Evolutionary conservation across 2,888 invertebrate genomes (phyloP), one percentile per base, ranked within the genome.

Genomic region (Chesias legatella): DNA sequence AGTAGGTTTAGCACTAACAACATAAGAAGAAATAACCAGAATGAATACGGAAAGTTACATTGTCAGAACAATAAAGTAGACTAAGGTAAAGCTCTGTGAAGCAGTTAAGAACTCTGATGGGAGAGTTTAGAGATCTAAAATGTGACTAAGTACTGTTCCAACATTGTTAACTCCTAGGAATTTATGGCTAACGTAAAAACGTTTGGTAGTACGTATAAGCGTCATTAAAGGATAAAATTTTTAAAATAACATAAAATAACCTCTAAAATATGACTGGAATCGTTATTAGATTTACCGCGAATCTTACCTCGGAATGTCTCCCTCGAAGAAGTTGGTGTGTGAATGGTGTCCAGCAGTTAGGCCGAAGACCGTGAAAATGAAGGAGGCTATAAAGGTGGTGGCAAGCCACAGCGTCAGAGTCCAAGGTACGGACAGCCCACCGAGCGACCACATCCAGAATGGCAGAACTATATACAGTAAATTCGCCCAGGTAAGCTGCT

Each of bases 321-420:
- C 95, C 60, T 95, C 95, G 60, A 96, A 95, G 72, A 94, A 94
- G 42, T 94, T 92, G 21, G 91, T 90, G 0, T 95, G 94, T 59
- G 93, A 92, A 63, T 95, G 95, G 78, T 96, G 96, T 0, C 93
- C 95, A 1, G 94, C 95, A 49, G 92, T 94, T 24, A 95, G 56
- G 0, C 94, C 95, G 44, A 92, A 91, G 0, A 91, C 43, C 1
- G 84, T 82, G 60, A 95, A 94, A 7, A 90, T 62, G 44, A 93
- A 90, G 53, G 94, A 92, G 1, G 81, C 78, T 0, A 83, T 54
- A 10, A 89, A 29, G 4, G 90, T 51, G 0, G 90, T 83, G 0
- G 80, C 60, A 0, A 91, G 40, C 93, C 93, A 94, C 30, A 89
- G 59, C 0, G 64, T 48, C 0, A 91, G 7, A 0, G 86, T 82